Percentiles rank a stretch among this genome's conserved stretches.
These are phyloP conservation scores for Protosalanx chinensis DNA, from an alignment of 2,797 vertebrate genomes.

Conservation along the genomic window DNA sequence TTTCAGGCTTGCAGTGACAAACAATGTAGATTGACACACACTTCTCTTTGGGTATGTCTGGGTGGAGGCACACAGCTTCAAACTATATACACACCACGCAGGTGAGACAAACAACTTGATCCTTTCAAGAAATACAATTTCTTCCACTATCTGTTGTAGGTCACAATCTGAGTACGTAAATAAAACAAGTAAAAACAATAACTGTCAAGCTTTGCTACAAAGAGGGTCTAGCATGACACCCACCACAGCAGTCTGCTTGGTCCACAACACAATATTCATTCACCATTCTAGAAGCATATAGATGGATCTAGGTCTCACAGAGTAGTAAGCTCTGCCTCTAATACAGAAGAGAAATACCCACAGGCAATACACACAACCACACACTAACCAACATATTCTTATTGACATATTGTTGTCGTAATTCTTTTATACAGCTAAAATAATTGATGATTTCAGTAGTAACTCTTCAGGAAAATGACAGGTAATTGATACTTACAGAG, in stretches of 20 bases:
- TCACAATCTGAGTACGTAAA: not conserved
- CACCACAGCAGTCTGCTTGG: too few relatives aligned
- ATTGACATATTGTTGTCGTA: not conserved
- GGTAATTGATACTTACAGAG: conserved; percentile 64
- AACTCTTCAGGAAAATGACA: conserved; percentile 11
- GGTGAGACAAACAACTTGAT: not conserved
- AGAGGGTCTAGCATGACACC: not conserved
- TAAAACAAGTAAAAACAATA: not conserved
- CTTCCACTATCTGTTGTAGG: not conserved
- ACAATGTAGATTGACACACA: not conserved
- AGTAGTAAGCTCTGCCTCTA: conserved; percentile 37
- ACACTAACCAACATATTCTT: conserved; percentile 16
- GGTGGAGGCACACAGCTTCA: conserved; percentile 8
- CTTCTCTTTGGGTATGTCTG: not conserved
- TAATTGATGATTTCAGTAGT: not conserved
- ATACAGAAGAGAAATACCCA: conserved; percentile 1
- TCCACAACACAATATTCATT: too few relatives aligned
- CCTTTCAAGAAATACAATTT: not conserved
- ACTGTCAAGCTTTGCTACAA: not conserved
- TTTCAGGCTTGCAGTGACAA: conserved; percentile 1
- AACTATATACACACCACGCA: not conserved
- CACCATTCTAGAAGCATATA: not conserved
- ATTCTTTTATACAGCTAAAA: too few relatives aligned
- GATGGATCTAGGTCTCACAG: not conserved
- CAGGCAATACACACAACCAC: conserved; percentile 13